A percentile compares a stretch with the other conserved stretches of the same genome.
Evolutionary conservation across 2,797 vertebrate genomes (phyloP).

Genomic region (Acanthornis magna): DNA sequence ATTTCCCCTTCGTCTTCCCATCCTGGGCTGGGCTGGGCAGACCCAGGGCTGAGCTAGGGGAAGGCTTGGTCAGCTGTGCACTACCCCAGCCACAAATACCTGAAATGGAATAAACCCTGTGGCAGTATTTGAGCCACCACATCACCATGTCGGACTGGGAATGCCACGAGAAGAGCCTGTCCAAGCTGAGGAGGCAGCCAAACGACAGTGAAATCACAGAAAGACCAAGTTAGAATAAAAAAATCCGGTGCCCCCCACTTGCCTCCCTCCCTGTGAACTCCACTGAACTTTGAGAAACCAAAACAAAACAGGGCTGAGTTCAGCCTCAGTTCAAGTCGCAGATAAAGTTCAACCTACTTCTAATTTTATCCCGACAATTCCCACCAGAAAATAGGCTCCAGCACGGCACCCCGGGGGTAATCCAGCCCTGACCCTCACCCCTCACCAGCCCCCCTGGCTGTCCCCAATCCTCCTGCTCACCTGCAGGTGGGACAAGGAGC

Average conservation of each 20-base stretch:
- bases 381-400: neutral
- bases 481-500: neutral
- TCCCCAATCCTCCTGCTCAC: neutral
- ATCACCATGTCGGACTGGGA: accelerated
- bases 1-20: neutral
- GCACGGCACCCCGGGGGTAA: accelerated
- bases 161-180: neutral
- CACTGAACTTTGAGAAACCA: constrained; percentile 5
- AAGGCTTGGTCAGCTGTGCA: neutral
- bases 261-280: neutral
- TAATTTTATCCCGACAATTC: constrained; percentile 2
- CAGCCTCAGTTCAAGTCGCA: neutral
- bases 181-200: neutral
- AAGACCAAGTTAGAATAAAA: neutral
- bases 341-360: constrained; percentile 34
- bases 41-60: neutral
- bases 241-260: neutral
- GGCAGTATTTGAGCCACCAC: neutral
- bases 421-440: neutral
- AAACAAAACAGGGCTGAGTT: neutral
- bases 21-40: neutral
- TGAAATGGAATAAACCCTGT: neutral
- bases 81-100: neutral
- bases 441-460: neutral
- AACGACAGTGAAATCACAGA: neutral